These are phyloP conservation scores for Gallinago nigripennis DNA, from an alignment of 2,797 vertebrate species.

Conservation along the genomic window DNA sequence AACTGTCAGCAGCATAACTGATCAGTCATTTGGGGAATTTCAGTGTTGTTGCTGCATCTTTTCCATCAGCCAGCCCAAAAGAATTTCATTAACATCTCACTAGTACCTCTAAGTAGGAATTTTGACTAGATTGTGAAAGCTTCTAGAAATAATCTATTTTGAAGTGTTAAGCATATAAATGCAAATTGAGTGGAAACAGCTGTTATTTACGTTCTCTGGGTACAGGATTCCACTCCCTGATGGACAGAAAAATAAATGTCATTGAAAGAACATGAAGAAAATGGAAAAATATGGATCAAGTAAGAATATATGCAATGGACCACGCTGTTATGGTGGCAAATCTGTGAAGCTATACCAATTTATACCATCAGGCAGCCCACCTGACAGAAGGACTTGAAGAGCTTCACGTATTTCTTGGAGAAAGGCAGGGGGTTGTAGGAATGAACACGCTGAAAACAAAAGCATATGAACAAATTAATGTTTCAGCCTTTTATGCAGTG, in stretches of 20 bases:
- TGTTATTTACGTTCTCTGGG: slow-evolving; percentile 11
- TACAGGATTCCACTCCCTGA: neutral
- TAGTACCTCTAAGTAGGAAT: slow-evolving; percentile 3
- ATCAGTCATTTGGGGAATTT: neutral
- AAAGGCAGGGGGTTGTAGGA: neutral
- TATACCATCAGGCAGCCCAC: neutral
- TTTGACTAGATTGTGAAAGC: slow-evolving; percentile 26
- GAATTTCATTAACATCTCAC: slow-evolving; percentile 16
- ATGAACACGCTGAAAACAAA: neutral
- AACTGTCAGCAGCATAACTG: neutral
- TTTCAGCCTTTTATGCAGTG: neutral
- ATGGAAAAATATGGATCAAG: neutral
- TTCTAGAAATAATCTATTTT: neutral
- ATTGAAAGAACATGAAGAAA: neutral
- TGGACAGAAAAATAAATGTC: neutral
- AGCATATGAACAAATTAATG: neutral
- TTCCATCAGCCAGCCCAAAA: slow-evolving; percentile 1
- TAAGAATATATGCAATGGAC: neutral
- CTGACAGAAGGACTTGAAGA: neutral
- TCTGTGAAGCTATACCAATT: too few relatives aligned
- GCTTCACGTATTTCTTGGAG: neutral
- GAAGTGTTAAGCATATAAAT: slow-evolving; percentile 6
- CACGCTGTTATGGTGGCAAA: neutral
- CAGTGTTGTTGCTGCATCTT: neutral
- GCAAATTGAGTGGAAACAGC: slow-evolving; percentile 48